Evolutionary conservation across 2,113 vertebrate genomes (phyloP).

Genomic region (Gnathonemus longibarbis): DNA sequence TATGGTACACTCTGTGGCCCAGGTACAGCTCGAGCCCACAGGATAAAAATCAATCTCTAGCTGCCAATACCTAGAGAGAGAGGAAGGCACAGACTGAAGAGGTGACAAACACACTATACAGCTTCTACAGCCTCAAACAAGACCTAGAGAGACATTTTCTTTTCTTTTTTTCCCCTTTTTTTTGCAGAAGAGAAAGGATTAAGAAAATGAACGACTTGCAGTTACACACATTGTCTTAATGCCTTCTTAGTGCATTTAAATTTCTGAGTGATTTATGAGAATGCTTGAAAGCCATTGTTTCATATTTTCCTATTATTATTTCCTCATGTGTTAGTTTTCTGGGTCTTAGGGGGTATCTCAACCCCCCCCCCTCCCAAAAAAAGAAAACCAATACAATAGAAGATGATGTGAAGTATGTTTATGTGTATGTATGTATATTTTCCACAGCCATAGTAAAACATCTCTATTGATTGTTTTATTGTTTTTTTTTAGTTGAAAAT

Average conservation of each 20-base stretch:
- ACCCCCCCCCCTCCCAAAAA: slow-evolving; percentile 33
- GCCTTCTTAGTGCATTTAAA: slow-evolving; percentile 57
- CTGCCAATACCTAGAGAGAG: slow-evolving; percentile 64
- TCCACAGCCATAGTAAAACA: slow-evolving; percentile 53
- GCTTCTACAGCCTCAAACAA: slow-evolving; percentile 62
- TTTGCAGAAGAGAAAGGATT: slow-evolving; percentile 31
- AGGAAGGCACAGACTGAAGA: slow-evolving; percentile 62
- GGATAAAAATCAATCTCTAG: slow-evolving; percentile 81
- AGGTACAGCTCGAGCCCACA: slow-evolving; percentile 75
- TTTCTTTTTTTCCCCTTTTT: slow-evolving; percentile 27
- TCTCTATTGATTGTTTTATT: slow-evolving; percentile 60
- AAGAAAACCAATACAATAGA: slow-evolving; percentile 42
- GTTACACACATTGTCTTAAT: slow-evolving; percentile 45
- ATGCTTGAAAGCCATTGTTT: slow-evolving; percentile 57
- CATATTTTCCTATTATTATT: slow-evolving; percentile 40
- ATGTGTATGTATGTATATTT: slow-evolving; percentile 66
- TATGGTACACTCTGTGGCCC: slow-evolving; percentile 79
- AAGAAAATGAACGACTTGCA: slow-evolving; percentile 34
- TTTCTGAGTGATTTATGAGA: slow-evolving; percentile 51
- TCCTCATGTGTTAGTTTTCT: slow-evolving; percentile 42
- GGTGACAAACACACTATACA: slow-evolving; percentile 65
- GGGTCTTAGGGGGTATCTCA: slow-evolving; percentile 31
- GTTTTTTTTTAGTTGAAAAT: slow-evolving; percentile 46
- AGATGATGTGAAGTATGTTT: slow-evolving; percentile 63
- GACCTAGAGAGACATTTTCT: slow-evolving; percentile 43